Percentiles rank a stretch among this genome's conserved stretches.
These are phyloP conservation scores for Clanis bilineata DNA, from an alignment of 2,888 invertebrate genomes.

Conservation along the genomic window DNA sequence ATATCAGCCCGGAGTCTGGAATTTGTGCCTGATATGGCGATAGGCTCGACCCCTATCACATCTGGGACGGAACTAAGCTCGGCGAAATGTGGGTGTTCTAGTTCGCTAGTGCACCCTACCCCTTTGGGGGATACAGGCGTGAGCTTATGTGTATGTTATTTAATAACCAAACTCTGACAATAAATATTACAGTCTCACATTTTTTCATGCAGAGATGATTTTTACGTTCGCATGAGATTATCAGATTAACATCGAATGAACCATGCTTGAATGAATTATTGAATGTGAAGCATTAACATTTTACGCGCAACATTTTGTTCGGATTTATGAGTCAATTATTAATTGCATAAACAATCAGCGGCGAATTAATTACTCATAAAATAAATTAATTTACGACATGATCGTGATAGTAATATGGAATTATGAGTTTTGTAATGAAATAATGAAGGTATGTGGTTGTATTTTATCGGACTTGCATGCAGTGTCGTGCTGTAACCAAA, in stretches of 20 bases:
- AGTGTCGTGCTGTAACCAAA: no score
- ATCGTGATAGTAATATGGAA: neutral
- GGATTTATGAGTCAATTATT: neutral
- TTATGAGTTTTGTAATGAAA: no score
- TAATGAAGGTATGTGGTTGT: neutral
- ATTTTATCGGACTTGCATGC: no score
- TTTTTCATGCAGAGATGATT: neutral
- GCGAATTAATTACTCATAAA: neutral
- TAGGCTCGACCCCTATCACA: no score
- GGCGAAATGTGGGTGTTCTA: no score
- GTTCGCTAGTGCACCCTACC: no score
- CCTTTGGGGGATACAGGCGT: no score
- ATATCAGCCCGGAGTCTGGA: no score
- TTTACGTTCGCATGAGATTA: neutral
- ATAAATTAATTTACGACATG: neutral
- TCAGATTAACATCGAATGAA: neutral
- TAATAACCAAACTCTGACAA: no score
- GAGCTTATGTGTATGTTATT: no score
- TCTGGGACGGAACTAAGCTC: no score
- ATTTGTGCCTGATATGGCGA: no score
- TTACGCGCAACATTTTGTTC: neutral
- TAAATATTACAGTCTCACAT: neutral
- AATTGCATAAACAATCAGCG: neutral
- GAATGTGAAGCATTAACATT: neutral
- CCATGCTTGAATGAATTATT: neutral